phyloP scores from a whole-genome alignment of 2,888 invertebrate genomes.

The Frankliniella intonsa region DNA sequence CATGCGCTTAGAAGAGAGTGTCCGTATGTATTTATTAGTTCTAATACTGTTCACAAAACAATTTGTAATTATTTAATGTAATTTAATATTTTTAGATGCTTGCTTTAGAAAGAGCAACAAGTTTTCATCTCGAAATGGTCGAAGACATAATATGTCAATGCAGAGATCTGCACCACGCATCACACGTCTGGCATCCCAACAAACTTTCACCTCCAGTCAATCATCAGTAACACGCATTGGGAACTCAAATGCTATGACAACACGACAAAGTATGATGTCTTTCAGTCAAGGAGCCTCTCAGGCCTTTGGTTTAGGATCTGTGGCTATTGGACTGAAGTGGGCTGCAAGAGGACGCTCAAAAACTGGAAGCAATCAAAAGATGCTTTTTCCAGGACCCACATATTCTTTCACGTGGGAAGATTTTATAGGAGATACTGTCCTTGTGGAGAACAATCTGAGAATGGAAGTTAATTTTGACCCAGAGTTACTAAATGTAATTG shows the following conservation, averaged over 20 bases:
- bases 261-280: not conserved
- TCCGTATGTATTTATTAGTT: slow-evolving; percentile 33
- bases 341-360: slow-evolving; percentile 34
- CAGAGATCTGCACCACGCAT: not conserved
- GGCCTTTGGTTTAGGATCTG: slow-evolving; percentile 33
- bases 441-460: slow-evolving; percentile 62
- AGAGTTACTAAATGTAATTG: slow-evolving; percentile 62
- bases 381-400: slow-evolving; percentile 13
- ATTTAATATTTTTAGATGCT: not conserved
- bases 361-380: slow-evolving; percentile 32
- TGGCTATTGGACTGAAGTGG: slow-evolving; percentile 36
- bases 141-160: not conserved
- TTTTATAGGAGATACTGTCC: slow-evolving; percentile 60
- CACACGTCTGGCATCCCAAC: not conserved
- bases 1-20: slow-evolving; percentile 53
- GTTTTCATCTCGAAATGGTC: not conserved
- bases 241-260: not conserved
- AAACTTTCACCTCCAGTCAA: slow-evolving; percentile 9
- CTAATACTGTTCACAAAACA: not conserved
- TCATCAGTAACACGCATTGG: slow-evolving; percentile 4
- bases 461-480: slow-evolving; percentile 63
- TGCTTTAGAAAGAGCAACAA: not conserved
- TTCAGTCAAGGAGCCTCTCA: not conserved
- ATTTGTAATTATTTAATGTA: not conserved
- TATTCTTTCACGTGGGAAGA: slow-evolving; percentile 60